These are phyloP conservation scores for Pachymerium ferrugineum DNA, from an alignment of 2,888 invertebrate species.

Conservation along the genomic window DNA sequence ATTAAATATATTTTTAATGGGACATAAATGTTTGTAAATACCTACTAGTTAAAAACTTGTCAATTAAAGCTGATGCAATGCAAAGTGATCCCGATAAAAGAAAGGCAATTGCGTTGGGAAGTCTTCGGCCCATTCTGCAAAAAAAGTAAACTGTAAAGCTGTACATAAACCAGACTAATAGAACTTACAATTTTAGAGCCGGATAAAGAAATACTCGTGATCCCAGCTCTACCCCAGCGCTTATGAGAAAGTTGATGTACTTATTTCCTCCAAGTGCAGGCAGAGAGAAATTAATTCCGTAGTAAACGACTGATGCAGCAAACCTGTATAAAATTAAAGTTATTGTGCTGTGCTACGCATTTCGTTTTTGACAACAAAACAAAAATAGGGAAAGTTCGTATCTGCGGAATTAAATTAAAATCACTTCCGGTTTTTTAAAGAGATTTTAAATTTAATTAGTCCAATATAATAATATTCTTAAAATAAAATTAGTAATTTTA, in stretches of 20 bases:
- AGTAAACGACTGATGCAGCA: constrained; percentile 50
- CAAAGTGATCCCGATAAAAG: constrained; percentile 33
- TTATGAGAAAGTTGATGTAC: constrained; percentile 52
- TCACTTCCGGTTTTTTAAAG: no score
- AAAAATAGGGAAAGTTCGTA: no score
- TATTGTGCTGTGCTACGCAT: no score
- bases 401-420: no score
- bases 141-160: not conserved
- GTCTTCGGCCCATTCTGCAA: constrained; percentile 33
- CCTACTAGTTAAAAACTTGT: not conserved
- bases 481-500: no score
- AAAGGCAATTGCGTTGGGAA: constrained; percentile 34
- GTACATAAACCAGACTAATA: not conserved
- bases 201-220: not conserved
- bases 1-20: not conserved
- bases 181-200: constrained; percentile 7
- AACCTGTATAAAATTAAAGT: constrained; percentile 44
- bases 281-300: constrained; percentile 48
- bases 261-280: constrained; percentile 50
- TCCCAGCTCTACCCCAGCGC: constrained; percentile 49
- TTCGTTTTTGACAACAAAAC: no score
- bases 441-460: no score
- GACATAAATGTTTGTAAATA: not conserved
- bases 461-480: no score
- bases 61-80: constrained; percentile 17